phyloP scores from a whole-genome alignment of 2,113 vertebrate species.

The Ia io region DNA sequence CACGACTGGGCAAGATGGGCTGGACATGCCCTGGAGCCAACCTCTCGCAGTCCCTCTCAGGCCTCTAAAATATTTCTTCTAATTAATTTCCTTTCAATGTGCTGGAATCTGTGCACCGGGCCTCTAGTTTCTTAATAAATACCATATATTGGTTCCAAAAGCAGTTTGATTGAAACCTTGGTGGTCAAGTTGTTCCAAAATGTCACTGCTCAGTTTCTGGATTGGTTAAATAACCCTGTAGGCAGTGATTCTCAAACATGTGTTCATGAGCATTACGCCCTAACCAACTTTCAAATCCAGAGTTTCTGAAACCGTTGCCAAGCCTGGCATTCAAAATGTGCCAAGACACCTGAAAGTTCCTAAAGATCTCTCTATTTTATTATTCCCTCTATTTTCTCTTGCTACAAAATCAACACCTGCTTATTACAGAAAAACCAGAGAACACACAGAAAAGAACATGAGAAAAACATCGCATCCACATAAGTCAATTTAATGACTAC shows the following conservation, averaged over 20 bases:
- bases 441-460: not conserved
- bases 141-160: not conserved
- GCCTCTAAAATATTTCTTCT: too few species aligned
- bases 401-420: not conserved
- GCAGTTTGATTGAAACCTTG: not conserved
- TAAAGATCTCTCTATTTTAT: not conserved
- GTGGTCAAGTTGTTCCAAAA: not conserved
- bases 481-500: not conserved
- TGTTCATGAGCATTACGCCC: rapidly evolving
- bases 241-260: rapidly evolving
- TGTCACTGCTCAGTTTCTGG: not conserved
- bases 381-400: not conserved
- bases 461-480: not conserved
- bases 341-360: not conserved
- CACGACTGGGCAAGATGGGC: too few species aligned
- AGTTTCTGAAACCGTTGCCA: not conserved
- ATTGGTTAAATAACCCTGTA: not conserved
- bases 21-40: too few species aligned
- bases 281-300: not conserved
- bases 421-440: not conserved
- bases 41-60: too few species aligned
- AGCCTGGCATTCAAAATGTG: not conserved
- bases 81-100: too few species aligned
- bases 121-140: not conserved
- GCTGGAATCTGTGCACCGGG: too few species aligned